Evolutionary conservation across 2,113 vertebrate genomes (phyloP), one percentile per base, ranked within the genome.

Genomic region (Anguilla japonica): DNA sequence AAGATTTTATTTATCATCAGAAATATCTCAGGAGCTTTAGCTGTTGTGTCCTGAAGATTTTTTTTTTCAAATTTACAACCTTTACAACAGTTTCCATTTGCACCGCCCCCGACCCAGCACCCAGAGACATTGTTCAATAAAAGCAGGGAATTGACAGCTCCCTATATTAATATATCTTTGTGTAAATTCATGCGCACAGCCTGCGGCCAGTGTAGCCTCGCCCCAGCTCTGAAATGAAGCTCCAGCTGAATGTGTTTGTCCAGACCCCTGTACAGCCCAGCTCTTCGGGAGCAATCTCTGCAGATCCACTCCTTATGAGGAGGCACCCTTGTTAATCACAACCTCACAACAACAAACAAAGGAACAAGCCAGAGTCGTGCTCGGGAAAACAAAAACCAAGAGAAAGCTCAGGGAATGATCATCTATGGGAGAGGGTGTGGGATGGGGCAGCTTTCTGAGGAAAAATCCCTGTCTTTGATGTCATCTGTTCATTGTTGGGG

Each of bases 141-240:
- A 34, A 13, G 26, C n/a, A 75, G 22, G 71, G n/a, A 75, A 75
- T 75, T 34, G 71, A 75, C n/a, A 75, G n/a, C 71, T 75, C n/a
- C n/a, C 71, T n/a, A 34, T 75, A 75, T 75, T 75, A 75, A 75
- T 75, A 75, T 75, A 9, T 75, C 11, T 8, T 3, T 13, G 9
- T 75, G 71, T 34, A n/a, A 26, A 22, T 75, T n/a, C 71, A 34
- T 75, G 71, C 26, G 26, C 26, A 46, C 15, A 15, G 87, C 87
- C 87, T 88, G 11, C 50, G 87, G 89, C 88, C 84, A 63, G 34
- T 87, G 46, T 87, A 83, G 92, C 83, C 86, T 88, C 87, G 88
- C 43, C 86, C 88, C 90, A 91, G 87, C 90, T 93, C 90, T 90
- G 89, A 90, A 79, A 87, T 89, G 86, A 89, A 93, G 89, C 89